Evolutionary conservation across 2,797 vertebrate species (phyloP), one percentile per base, ranked within the genome.

Genomic region (Carcharodon carcharias): DNA sequence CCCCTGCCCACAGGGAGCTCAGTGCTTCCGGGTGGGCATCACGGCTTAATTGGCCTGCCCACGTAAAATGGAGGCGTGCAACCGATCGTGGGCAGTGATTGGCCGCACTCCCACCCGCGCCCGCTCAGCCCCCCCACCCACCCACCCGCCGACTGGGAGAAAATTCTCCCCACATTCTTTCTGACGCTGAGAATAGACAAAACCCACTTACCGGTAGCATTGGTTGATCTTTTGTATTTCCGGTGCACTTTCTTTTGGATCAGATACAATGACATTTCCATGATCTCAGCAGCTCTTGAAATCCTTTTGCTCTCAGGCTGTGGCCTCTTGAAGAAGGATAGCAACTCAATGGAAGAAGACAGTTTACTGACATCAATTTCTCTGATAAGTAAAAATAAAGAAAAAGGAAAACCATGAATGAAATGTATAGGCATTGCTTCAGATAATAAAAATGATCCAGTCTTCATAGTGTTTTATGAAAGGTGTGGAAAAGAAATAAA

Each of bases 251-350:
- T 97, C 69, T 97, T 96, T 97, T 97, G 98, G 54, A 98, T 96
- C 58, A 97, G 96, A 96, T 96, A 97, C 87, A 98, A 96, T 23
- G 98, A 98, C 93, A 97, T 97, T 96, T 98, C 98, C 97, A 98
- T 99, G 97, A 98, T 96, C 97, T 99, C 98, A 0, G 98, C 98
- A 26, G 98, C 98, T 97, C 96, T 97, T 96, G 98, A 98, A 96
- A 98, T 94, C 80, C 97, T 97, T 95, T 96, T 96, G 67, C 97
- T 98, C 28, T 98, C 97, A 11, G 97, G 96, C 96, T 98, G 98
- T 0, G 97, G 97, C 97, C 97, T 97, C 71, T 98, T 98, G 91
- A 97, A 97, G 93, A 98, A 98, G 71, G 97, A 96, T 96, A 98
- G 97, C 95, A 97, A 97, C 50, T 96, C 97, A 4, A 96, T 50